These are phyloP conservation scores for Nemurella pictetii DNA, from an alignment of 2,888 invertebrate genomes.

Conservation along the genomic window DNA sequence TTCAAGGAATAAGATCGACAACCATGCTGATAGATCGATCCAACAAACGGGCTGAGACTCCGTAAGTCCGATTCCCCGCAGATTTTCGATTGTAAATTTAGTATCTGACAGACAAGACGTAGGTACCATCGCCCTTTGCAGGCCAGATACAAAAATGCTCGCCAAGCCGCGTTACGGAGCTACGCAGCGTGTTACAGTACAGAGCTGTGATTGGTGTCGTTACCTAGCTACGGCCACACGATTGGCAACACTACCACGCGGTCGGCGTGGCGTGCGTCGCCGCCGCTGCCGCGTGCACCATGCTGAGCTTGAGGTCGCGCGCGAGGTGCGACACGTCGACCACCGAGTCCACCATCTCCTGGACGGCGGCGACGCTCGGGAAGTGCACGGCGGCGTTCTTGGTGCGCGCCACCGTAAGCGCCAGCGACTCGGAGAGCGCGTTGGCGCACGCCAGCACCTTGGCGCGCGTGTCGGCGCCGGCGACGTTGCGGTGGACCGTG, in stretches of 20 bases:
- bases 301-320: slow-evolving; percentile 66
- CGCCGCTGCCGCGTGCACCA: slow-evolving; percentile 36
- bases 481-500: slow-evolving; percentile 84
- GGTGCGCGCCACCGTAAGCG: slow-evolving; percentile 82
- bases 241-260: background rate
- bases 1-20: no score
- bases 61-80: no score
- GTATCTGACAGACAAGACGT: no score
- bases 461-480: slow-evolving; percentile 71
- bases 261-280: background rate
- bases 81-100: no score
- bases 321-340: slow-evolving; percentile 84
- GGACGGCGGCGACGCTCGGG: slow-evolving; percentile 86
- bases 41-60: no score
- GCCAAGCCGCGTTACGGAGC: no score
- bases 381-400: slow-evolving; percentile 90
- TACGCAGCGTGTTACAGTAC: no score
- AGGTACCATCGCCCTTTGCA: no score
- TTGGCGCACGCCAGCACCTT: slow-evolving; percentile 77
- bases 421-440: slow-evolving; percentile 77
- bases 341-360: slow-evolving; percentile 91
- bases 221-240: no score
- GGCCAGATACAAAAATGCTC: no score
- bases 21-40: no score
- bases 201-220: no score